Evolutionary conservation across 2,888 invertebrate genomes (phyloP), one percentile per base, ranked within the genome.

Genomic region (Apamea epomidion): DNA sequence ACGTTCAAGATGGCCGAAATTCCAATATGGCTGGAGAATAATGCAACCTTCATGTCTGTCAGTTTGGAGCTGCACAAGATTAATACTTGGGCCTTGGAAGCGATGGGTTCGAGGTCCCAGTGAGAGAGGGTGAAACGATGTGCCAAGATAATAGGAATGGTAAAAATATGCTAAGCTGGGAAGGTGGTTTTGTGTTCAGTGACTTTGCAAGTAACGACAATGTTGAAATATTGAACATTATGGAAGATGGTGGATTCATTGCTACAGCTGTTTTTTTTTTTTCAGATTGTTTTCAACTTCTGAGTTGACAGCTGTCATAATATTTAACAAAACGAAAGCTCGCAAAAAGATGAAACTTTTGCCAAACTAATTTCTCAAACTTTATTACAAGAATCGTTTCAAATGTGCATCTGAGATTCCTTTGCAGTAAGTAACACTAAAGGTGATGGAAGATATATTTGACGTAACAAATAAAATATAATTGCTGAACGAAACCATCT

Each of bases 31-130:
- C 48, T 74, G 70, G 68, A 70, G 82, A 79, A 85, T 85, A 87
- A 88, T 93, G 93, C 93, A 93, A 84, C 92, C 93, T 92, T 92
- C 89, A 73, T 76, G 90, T 87, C 90, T 83, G 88, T 92, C 92
- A 92, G 88, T 81, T 77, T 76, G 72, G 83, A 81, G 86, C 84
- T 92, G 91, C 93, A 92, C 90, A 90, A 90, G 91, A 93, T 92
- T 92, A 91, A 92, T 90, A 80, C 74, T 72, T 62, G 78, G 89
- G 82, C 92, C 92, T 93, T 91, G 90, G 68, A 67, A 42, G 67
- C 48, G 84, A 88, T 76, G 81, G 83, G 79, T 58, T 32, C 79
- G 78, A 75, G 88, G 89, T 81, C 74, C 71, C 83, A 77, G 65
- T 78, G 78, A 70, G 62, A 73, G 87, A 90, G 80, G 76, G 76